Percentiles rank a stretch among this genome's conserved stretches.
Conservation (phyloP, 2,113 vertebrate species). For the Nettapus auritus region DNA sequence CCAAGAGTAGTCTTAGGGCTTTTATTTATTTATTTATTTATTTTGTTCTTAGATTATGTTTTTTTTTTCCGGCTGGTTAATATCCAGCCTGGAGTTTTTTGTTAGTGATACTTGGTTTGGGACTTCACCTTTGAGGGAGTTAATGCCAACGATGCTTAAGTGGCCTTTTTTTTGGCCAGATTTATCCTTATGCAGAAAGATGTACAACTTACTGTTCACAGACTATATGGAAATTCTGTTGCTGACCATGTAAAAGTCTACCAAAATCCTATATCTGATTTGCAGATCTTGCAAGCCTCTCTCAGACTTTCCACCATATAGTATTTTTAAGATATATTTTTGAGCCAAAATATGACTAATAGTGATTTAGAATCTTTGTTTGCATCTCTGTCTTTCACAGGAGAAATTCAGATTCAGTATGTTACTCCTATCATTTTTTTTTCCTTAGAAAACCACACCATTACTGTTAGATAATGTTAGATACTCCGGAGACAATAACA, state of each 20-base stretch:
- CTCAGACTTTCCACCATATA: neutral
- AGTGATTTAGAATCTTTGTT: neutral
- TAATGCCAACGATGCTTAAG: neutral
- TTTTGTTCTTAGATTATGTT: neutral
- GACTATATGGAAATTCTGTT: neutral
- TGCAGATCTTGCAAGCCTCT: neutral
- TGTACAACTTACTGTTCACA: neutral
- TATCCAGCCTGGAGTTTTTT: neutral
- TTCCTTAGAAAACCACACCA: neutral
- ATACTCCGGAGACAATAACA: neutral
- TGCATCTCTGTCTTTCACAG: neutral
- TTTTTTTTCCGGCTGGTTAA: neutral
- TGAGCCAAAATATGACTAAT: neutral
- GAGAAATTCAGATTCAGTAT: neutral
- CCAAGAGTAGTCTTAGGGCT: neutral
- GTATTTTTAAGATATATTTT: neutral
- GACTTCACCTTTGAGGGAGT: neutral
- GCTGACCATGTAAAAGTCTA: neutral
- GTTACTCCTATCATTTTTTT: neutral
- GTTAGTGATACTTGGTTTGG: neutral
- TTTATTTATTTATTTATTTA: neutral
- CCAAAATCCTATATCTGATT: neutral
- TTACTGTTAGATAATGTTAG: neutral
- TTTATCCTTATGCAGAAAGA: neutral
- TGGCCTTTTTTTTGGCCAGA: neutral